phyloP scores from a whole-genome alignment of 2,113 vertebrate species.

The Ranitomeya imitator region DNA sequence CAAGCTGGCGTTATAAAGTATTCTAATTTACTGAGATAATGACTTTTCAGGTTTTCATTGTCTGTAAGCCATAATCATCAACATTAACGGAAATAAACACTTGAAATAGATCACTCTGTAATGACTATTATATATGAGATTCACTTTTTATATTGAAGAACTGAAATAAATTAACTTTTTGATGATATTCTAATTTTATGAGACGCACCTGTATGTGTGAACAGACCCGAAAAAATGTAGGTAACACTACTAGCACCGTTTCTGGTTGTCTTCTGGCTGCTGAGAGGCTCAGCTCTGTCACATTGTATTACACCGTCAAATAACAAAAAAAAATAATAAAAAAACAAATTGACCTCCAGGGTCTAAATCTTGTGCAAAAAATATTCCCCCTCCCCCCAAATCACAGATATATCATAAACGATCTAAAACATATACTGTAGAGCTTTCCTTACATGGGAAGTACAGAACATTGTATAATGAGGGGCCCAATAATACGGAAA shows the following conservation, averaged over 20 bases:
- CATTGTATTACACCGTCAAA: background rate
- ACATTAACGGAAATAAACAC: too few species aligned
- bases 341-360: background rate
- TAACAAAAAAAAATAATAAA: background rate
- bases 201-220: background rate
- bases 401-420: background rate
- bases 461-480: background rate
- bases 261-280: background rate
- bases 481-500: background rate
- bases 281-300: background rate
- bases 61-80: too few species aligned
- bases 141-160: too few species aligned
- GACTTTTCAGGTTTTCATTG: too few species aligned
- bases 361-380: constrained; percentile 1
- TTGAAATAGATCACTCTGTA: too few species aligned
- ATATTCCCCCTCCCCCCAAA: background rate
- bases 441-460: background rate
- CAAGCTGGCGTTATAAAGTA: too few species aligned
- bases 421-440: background rate
- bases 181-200: too few species aligned
- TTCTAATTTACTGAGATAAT: too few species aligned
- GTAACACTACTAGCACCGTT: background rate
- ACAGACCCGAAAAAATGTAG: background rate
- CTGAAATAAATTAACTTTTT: too few species aligned
- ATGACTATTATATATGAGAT: too few species aligned